Evolutionary conservation across 2,888 invertebrate genomes (phyloP), one percentile per base, ranked within the genome.

Genomic region (Apamea crenata): DNA sequence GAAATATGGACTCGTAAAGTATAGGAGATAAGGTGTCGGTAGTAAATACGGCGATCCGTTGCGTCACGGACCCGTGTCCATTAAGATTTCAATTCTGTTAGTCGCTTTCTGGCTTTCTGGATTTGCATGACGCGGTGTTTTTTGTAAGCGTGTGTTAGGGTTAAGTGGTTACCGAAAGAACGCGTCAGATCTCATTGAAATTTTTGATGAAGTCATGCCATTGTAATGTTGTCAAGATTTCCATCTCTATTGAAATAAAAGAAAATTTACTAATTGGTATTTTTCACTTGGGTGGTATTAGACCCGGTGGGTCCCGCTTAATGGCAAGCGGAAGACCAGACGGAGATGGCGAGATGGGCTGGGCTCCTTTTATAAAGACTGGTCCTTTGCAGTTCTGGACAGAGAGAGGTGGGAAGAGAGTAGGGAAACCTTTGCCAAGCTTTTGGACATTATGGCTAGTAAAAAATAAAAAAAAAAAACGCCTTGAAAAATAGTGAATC

Each of bases 21-120:
- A 83, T 76, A 74, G 78, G 67, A 90, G 92, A 91, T 92, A 92
- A 91, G 91, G 90, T 89, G 88, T 78, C 83, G 80, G 90, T 83
- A 87, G 93, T 94, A 93, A 93, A 92, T 92, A 91, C 86, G 85
- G 83, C 89, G 90, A 91, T 91, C 88, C 91, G 88, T 86, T 67
- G 80, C 84, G 87, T 87, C 89, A 87, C 83, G 80, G 84, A 88
- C 88, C 91, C 91, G 81, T 88, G 82, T 78, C 89, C 91, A 90
- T 92, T 92, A 91, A 90, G 92, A 91, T 92, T 94, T 92, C 91
- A 92, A 93, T 93, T 93, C 89, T 88, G 88, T 91, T 90, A 90
- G 88, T 92, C 87, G 88, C 36, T 91, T 90, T 91, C 90, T 90
- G 77, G 85, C 85, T 91, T 90, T 85, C 89, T 86, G 83, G 86